Base-by-base conservation (phyloP, 2,888 invertebrate genomes). In the Polyommatus icarus region DNA sequence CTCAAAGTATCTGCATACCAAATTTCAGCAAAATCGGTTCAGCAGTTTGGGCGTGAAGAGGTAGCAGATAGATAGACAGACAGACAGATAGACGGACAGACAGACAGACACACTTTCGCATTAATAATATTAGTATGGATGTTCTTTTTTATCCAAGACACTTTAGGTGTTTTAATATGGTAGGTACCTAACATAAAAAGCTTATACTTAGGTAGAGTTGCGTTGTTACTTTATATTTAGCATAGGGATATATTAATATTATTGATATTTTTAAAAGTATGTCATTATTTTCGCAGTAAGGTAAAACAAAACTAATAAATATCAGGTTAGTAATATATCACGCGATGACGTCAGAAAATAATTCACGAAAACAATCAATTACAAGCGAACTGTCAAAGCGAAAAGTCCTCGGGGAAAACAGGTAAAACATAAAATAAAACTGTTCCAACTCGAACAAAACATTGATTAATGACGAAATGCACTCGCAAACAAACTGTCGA, bases 401-500 rank as follows among this genome's bases (percentile, higher is more conserved):
- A 85, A 87, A 88, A 86, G 80, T 84, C 86, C 86, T 84, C 80
- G 80, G 85, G 81, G 86, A 85, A 88, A 92, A 87, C 93, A 92
- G 93, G 92, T 93, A 90, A 89, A 91, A 90, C 89, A 86, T 86
- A 86, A 91, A 90, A 89, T 88, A 91, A 90, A 90, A 90, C 87
- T 83, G 83, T 82, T 83, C 79, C 83, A 85, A 86, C 84, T 85
- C 85, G 87, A 93, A 94, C 93, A 93, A 93, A 93, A 92, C 92
- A 91, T 90, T 94, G 91, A 93, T 94, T 91, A 92, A 94, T 94
- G 92, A 92, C 87, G 84, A 92, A 94, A 94, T 94, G 94, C 94
- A 94, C 94, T 94, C 91, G 93, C 90, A 90, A 91, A 92, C 93
- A 92, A 93, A 94, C 93, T 93, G 93, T 93, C 93, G 93, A 94